Percentiles rank a stretch among this genome's conserved stretches.
Conservation (phyloP, 2,797 vertebrate species). For the Taeniopygia guttata region DNA sequence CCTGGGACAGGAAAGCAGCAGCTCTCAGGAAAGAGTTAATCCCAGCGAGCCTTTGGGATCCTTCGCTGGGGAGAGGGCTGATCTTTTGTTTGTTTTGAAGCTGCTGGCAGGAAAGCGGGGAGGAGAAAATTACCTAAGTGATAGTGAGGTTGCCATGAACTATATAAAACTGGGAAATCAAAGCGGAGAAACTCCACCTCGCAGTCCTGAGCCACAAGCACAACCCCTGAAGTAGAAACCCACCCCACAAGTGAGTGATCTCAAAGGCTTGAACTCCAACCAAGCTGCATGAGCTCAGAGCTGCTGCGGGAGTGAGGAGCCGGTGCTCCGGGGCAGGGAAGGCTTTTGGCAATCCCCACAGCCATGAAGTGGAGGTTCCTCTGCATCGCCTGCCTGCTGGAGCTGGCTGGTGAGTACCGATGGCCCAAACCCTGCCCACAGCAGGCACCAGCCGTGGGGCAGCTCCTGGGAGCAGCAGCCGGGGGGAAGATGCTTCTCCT, state of each 20-base stretch:
- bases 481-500: background rate
- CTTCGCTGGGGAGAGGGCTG: constrained; percentile 46
- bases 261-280: constrained; percentile 44
- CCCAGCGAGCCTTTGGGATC: background rate
- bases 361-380: constrained; percentile 53
- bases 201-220: constrained; percentile 17
- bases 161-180: constrained; percentile 44
- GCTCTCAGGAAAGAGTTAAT: constrained; percentile 68
- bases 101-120: constrained; percentile 55
- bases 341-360: background rate
- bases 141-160: constrained; percentile 57
- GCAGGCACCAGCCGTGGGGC: background rate
- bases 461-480: background rate
- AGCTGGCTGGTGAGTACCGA: constrained; percentile 70
- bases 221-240: constrained; percentile 57
- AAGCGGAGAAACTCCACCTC: constrained; percentile 59
- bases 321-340: constrained; percentile 22
- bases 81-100: constrained; percentile 62
- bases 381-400: constrained; percentile 53
- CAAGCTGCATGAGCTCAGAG: constrained; percentile 51
- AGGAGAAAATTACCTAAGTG: constrained; percentile 69
- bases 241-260: constrained; percentile 38
- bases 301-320: constrained; percentile 17
- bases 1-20: background rate
- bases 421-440: accelerated